phyloP scores from a whole-genome alignment of 2,797 vertebrate species.

The Podargus strigoides region DNA sequence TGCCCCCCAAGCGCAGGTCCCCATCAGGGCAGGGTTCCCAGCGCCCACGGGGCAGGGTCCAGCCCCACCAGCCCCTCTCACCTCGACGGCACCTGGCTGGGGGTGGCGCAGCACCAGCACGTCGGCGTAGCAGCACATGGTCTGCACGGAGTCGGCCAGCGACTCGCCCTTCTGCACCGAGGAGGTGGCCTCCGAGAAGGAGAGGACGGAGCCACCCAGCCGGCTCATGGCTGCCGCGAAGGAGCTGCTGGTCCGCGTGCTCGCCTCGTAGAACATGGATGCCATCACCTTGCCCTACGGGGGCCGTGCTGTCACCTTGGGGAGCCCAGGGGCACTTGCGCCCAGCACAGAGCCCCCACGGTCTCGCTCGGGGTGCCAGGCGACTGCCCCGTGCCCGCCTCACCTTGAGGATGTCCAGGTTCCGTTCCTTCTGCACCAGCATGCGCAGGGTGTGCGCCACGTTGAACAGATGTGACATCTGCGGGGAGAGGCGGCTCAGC shows the following conservation, averaged over 20 bases:
- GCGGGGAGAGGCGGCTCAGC: not conserved
- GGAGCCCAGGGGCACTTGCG: rapidly evolving
- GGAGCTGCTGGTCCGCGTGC: slow-evolving; percentile 94
- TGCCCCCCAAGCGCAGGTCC: no score
- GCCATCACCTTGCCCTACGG: slow-evolving; percentile 94
- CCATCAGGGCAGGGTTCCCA: no score
- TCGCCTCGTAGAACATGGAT: slow-evolving; percentile 96
- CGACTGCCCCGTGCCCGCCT: rapidly evolving
- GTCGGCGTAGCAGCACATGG: slow-evolving; percentile 93
- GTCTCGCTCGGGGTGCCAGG: no score
- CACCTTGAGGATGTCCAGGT: slow-evolving; percentile 93
- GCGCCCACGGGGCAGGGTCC: no score
- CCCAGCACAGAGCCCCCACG: rapidly evolving
- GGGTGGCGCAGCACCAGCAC: slow-evolving; percentile 94
- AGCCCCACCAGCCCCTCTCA: slow-evolving; percentile 48
- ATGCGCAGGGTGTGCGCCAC: slow-evolving; percentile 89
- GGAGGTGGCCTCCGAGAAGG: slow-evolving; percentile 90
- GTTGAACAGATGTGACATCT: slow-evolving; percentile 96
- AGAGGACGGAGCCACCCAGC: slow-evolving; percentile 88
- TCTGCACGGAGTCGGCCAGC: slow-evolving; percentile 90
- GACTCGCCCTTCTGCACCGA: slow-evolving; percentile 95
- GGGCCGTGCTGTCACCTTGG: rapidly evolving
- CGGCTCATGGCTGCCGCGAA: slow-evolving; percentile 93
- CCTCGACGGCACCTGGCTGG: slow-evolving; percentile 89
- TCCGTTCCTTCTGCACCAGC: slow-evolving; percentile 94